These are phyloP conservation scores for Meliscaeva auricollis DNA, from an alignment of 2,888 invertebrate genomes.

Conservation along the genomic window DNA sequence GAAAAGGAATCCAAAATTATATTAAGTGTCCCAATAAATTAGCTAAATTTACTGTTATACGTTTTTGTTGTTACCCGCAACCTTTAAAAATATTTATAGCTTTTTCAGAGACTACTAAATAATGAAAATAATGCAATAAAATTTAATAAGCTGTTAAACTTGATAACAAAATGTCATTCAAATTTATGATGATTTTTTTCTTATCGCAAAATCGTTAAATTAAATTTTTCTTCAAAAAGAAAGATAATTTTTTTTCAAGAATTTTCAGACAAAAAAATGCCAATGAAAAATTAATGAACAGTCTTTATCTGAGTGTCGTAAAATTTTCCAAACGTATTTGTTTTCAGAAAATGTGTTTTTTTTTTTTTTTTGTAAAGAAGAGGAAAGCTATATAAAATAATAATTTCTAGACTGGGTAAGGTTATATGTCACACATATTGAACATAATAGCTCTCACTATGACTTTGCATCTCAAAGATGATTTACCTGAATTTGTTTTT, in stretches of 20 bases:
- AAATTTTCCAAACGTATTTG: background rate
- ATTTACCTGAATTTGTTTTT: too few relatives aligned
- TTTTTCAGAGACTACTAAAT: background rate
- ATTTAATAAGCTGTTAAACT: constrained; percentile 3
- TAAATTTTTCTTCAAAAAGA: background rate
- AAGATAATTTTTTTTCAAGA: background rate
- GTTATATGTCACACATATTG: background rate
- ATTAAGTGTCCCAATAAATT: too few relatives aligned
- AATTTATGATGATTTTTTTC: background rate
- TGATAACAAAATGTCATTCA: background rate
- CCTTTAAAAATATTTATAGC: too few relatives aligned
- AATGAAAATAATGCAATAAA: background rate
- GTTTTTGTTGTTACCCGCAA: too few relatives aligned
- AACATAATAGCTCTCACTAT: background rate
- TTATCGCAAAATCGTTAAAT: background rate
- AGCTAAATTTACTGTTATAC: too few relatives aligned
- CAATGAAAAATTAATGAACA: background rate
- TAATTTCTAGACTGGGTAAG: background rate
- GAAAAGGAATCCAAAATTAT: too few relatives aligned
- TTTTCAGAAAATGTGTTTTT: background rate
- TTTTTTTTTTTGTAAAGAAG: background rate
- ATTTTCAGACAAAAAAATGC: background rate
- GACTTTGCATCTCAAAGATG: too few relatives aligned
- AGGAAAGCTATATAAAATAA: background rate
- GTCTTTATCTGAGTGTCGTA: background rate